Evolutionary conservation across 2,113 vertebrate species (phyloP), one percentile per base, ranked within the genome.

Genomic region (Tachysurus fulvidraco): DNA sequence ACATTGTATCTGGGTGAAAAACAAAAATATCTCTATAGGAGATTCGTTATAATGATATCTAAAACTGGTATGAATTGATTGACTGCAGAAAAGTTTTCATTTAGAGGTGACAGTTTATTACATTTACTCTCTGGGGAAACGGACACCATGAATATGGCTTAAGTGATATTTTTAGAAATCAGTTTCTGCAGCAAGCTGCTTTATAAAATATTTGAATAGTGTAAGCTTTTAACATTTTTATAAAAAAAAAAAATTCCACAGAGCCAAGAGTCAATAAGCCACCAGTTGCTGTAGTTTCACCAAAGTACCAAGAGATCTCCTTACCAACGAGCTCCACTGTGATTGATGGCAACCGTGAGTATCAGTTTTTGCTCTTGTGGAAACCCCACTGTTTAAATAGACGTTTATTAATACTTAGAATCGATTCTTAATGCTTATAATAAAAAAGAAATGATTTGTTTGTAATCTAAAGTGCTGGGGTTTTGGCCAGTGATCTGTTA

Each of bases 281-380:
- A 79, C 98, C 98, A 0, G 94, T 98, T 89, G 98, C 98, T 10
- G 86, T 98, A n/a, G 98, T 97, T 91, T 97, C 97, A 46, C 98
- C 98, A 0, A 95, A 94, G 87, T 97, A 95, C 94, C 97, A 98
- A 93, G 97, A 98, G 92, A 97, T 99, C 91, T 99, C 96, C 13
- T 91, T 99, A 93, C 98, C 98, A 4, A 99, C 96, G 87, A 97
- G 97, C 85, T 99, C 98, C 0, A 99, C 98, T 0, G 95, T 99
- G 5, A 99, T 99, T 30, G 98, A 99, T 12, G 98, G 98, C 94
- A 99, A 96, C 93, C 96, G 98, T 99, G 93, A 98, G 98, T 97
- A 94, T 81, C 50, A 59, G 12, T 71, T 82, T 11, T 57, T 46
- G 13, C 28, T n/a, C 41, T 36, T 71, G 14, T 65, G 9, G 46